Evolutionary conservation across 1,140 invertebrate species (phyloP), one percentile per base, ranked within the genome.

Genomic region (Brachionus plicatilis): DNA sequence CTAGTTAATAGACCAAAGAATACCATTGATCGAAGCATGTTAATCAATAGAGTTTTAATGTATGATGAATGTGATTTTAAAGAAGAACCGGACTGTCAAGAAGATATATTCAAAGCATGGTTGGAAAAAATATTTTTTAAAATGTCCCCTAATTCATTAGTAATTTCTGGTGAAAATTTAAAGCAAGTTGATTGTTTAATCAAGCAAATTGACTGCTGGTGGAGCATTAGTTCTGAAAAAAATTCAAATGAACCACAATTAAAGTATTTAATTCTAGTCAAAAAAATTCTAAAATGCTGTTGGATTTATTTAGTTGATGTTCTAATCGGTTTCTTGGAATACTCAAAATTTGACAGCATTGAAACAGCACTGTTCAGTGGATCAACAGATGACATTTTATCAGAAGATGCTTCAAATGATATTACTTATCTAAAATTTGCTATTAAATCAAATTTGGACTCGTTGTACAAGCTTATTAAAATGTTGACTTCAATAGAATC

Each of bases 301-400:
- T 82, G 79, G 79, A 45, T 53, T 17, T 82, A 82, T 68, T 65
- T 82, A 29, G 12, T 82, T 56, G 79, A 82, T 65, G 79, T 82
- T 11, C 3, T 82, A 0, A 37, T 82, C 9, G 79, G 53, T 8
- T 82, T 33, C 45, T 9, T 82, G 7, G 24, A 24, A 60, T 3
- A 82, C 20, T 60, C 79, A 24, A 68, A 65, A 17, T 47, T 82
- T 9, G 53, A 41, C 12, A 45, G 7, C n/a, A 29, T 82, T 45
- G 79, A 82, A 60, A n/a, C 2, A 43, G 17, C 37, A 37, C 11
- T 82, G n/a, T 82, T 82, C 29, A 47, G 37, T 45, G 29, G 47
- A 41, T 14, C 37, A 17, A 27, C 43, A 3, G 50, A 60, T 3
- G 79, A 82, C 7, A 37, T 14, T 17, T 6, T 43, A 12, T 9